Base-by-base conservation (phyloP, 2,888 invertebrate genomes). In the Odontothrips loti region DNA sequence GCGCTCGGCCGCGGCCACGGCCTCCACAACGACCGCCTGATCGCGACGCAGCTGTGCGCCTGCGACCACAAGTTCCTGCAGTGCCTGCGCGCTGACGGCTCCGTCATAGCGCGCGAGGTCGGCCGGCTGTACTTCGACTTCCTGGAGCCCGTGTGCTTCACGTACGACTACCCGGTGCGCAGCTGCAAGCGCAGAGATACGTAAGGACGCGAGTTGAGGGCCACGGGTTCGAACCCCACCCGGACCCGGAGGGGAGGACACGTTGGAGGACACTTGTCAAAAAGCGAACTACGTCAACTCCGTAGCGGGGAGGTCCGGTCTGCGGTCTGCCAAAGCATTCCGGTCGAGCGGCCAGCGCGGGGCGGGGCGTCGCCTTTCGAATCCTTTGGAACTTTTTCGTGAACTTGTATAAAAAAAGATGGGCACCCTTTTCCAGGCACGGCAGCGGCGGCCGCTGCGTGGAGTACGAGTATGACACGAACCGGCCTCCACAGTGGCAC, bases 21-120 rank as follows among this genome's bases (percentile, higher is more conserved):
- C 0, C 88, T 93, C 47, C 93, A 93, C 86, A 94, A 94, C 86
- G 89, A 89, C 47, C 91, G 92, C 8, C 90, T 91, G 2, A 92
- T 91, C 85, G 93, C 93, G 0, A 90, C 23, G 23, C 8, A n/a
- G 68, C 68, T 75, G 27, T 75, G 68, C 68, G 68, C 68, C 23
- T 75, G 68, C 68, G 68, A 75, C 68, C 68, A 75, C 68, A 75
- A 75, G 68, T 27, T 75, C 27, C 68, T 75, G 68, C 68, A 75
- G 68, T 75, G 68, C 27, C 68, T 75, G 27, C 68, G 68, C 68
- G 27, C 27, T 11, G 68, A 75, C 68, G 68, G 68, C 6, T 75
- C 68, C 68, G 68, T 75, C 23, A 75, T 75, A 23, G 68, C 68
- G 10, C 68, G 68, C 6, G 68, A 75, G 10, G 68, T 75, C 27